Evolutionary conservation across 2,888 invertebrate genomes (phyloP).

Genomic region (Pristionchus fissidentatus): DNA sequence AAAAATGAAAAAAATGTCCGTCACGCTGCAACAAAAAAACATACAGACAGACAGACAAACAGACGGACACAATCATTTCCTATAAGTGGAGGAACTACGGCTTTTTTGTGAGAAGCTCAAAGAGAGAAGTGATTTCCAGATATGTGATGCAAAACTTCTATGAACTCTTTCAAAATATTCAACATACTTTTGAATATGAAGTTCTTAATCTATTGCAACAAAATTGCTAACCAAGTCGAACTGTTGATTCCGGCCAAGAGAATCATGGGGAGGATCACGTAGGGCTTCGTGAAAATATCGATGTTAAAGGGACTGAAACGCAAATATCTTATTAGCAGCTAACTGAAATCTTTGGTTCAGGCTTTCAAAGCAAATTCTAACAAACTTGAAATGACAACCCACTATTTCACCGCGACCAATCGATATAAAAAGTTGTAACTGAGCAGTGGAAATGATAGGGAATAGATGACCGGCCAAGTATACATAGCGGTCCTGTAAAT

Average conservation of each 20-base stretch:
- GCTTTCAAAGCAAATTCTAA: too few species aligned
- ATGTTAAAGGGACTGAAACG: conserved; percentile 18
- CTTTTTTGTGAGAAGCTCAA: neutral
- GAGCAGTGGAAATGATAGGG: conserved; percentile 4
- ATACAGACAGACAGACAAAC: too few species aligned
- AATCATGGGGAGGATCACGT: neutral
- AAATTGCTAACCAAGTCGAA: neutral
- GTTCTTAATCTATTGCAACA: neutral
- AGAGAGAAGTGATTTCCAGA: too few species aligned
- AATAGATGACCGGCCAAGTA: neutral
- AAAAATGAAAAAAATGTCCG: too few species aligned
- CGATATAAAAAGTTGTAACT: conserved; percentile 39
- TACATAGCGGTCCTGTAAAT: neutral
- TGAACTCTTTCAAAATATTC: neutral
- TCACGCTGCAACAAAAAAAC: too few species aligned
- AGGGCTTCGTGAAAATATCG: neutral
- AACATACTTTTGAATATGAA: neutral
- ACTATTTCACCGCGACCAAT: conserved; percentile 25
- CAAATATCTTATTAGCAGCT: neutral
- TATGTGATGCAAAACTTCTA: too few species aligned
- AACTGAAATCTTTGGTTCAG: neutral
- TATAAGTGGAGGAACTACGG: neutral
- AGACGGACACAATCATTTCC: too few species aligned
- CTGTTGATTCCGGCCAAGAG: neutral
- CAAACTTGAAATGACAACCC: neutral